phyloP scores from a whole-genome alignment of 2,797 vertebrate species.

The Gastrophryne carolinensis region DNA sequence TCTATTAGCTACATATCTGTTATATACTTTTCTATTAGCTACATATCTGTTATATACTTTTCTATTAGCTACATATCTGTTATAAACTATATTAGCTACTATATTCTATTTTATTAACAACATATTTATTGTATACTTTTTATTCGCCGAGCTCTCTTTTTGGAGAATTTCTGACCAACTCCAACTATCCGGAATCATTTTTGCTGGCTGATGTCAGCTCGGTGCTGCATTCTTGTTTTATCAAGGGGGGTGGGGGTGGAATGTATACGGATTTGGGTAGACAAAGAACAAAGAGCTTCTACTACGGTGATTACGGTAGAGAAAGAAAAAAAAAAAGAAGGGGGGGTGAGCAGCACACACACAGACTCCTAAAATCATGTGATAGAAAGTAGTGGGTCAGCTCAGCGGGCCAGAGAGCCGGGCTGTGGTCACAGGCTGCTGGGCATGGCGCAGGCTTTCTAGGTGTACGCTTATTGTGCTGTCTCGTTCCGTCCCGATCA shows the following conservation, averaged over 20 bases:
- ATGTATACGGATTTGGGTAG: not conserved
- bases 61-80: too few relatives aligned
- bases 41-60: too few relatives aligned
- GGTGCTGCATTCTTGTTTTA: slow-evolving; percentile 33
- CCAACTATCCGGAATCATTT: slow-evolving; percentile 5
- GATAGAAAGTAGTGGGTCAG: slow-evolving; percentile 63
- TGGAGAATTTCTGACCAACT: not conserved
- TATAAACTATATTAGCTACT: too few relatives aligned
- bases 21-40: too few relatives aligned
- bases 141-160: too few relatives aligned
- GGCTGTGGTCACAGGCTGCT: slow-evolving; percentile 55
- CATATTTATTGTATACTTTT: too few relatives aligned
- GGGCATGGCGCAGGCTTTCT: slow-evolving; percentile 59
- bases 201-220: slow-evolving; percentile 28
- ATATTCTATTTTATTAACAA: too few relatives aligned
- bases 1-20: too few relatives aligned
- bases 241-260: not conserved
- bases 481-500: slow-evolving; percentile 62
- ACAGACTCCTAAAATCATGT: slow-evolving; percentile 60
- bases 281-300: slow-evolving; percentile 60
- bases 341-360: not conserved
- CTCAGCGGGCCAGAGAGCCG: slow-evolving; percentile 59
- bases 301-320: slow-evolving; percentile 75
- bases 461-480: slow-evolving; percentile 64
- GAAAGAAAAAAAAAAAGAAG: slow-evolving; percentile 3